Conservation (phyloP, 2,797 vertebrate genomes). For the Poecilia picta region DNA sequence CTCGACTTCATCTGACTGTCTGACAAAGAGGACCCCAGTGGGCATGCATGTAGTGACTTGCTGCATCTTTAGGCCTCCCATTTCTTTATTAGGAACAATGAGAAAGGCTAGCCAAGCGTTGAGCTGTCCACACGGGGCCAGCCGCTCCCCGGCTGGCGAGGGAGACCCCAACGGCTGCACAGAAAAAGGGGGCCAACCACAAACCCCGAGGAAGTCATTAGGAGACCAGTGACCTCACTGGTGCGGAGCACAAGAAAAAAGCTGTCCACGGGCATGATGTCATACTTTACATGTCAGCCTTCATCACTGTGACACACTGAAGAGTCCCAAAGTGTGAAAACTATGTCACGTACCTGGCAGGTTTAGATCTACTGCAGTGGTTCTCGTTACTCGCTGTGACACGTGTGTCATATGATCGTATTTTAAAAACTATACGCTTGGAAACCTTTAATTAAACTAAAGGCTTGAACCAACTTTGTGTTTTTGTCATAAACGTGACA, state of each 20-base stretch:
- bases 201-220: constrained; percentile 76
- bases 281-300: constrained; percentile 78
- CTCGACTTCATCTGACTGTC: constrained; percentile 72
- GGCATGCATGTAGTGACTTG: constrained; percentile 79
- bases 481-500: background rate
- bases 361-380: constrained; percentile 27
- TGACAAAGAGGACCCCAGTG: constrained; percentile 77
- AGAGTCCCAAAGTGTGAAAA: constrained; percentile 62
- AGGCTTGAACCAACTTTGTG: background rate
- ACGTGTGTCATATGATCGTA: background rate
- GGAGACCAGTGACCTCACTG: constrained; percentile 75
- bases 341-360: constrained; percentile 52
- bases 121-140: constrained; percentile 52
- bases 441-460: background rate
- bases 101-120: constrained; percentile 68
- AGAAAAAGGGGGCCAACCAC: constrained; percentile 36
- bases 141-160: constrained; percentile 33
- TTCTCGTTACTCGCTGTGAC: background rate
- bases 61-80: constrained; percentile 75
- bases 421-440: background rate
- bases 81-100: constrained; percentile 81
- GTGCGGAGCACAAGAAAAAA: constrained; percentile 58
- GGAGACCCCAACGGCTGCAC: constrained; percentile 58
- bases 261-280: constrained; percentile 73
- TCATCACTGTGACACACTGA: constrained; percentile 66